These are phyloP conservation scores for Bradypodion pumilum DNA, from an alignment of 2,797 vertebrate species.

Conservation along the genomic window DNA sequence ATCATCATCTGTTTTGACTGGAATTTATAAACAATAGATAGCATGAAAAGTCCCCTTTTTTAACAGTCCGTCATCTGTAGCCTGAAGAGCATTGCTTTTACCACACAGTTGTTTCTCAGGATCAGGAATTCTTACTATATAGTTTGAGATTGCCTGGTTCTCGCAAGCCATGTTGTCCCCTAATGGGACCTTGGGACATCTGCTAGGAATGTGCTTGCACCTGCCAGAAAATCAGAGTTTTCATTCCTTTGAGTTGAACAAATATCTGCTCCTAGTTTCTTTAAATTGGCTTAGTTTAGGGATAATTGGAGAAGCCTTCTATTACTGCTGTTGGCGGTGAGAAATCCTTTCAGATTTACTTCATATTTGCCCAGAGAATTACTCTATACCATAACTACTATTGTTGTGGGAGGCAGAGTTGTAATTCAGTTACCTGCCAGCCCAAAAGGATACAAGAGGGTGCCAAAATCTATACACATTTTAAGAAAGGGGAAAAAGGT, in stretches of 20 bases:
- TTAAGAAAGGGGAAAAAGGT: no score
- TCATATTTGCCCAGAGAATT: background rate
- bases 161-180: background rate
- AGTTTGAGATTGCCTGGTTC: background rate
- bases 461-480: no score
- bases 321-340: background rate
- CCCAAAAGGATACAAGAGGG: background rate
- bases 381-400: background rate
- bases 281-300: background rate
- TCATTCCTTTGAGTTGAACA: background rate
- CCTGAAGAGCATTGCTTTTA: background rate
- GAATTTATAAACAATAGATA: no score
- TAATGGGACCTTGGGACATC: background rate
- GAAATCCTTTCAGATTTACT: background rate
- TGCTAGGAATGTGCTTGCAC: accelerated
- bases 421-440: background rate
- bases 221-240: background rate
- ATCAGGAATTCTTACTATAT: background rate
- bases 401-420: background rate
- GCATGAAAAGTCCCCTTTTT: no score
- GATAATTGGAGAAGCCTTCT: background rate
- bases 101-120: background rate
- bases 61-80: no score
- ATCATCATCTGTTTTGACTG: no score
- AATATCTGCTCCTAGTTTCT: background rate